Evolutionary conservation across 2,888 invertebrate genomes (phyloP), one percentile per base, ranked within the genome.

Genomic region (Dorcus parallelipipedus): DNA sequence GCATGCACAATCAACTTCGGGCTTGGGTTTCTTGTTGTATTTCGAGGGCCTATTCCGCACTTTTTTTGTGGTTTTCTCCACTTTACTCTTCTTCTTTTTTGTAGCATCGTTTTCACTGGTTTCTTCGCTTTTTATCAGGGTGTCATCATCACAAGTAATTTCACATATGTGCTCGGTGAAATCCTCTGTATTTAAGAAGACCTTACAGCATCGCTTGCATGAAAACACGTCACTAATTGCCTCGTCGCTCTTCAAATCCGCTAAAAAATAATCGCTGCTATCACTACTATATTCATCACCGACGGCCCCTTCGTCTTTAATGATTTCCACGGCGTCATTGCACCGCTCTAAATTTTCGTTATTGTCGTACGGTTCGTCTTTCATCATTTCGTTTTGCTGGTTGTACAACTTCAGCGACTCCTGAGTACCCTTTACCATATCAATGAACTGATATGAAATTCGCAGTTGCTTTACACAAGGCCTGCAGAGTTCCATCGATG

Each of bases 341-440:
- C 7, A 8, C 6, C 14, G 17, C n/a, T 20, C 20, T n/a, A 45
- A 45, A 20, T 45, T 3, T 9, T 9, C 14, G 3, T 17, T 51
- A 33, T 17, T 33, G 14, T 41, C 39, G 9, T 55, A 33, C 6
- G 9, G 10, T 9, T 10, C 9, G 20, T 45, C 14, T 9, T 45
- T 45, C 20, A 45, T 17, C 3, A 4, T 2, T 38, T 51, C 38
- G 3, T 33, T 39, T 5, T 38, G 33, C 40, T 43, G 23, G 4
- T 38, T 17, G 23, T 50, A 51, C 5, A 59, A 55, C 38, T 51
- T 17, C 58, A 70, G 64, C 26, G 64, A 61, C 52, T 67, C 69
- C 58, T 73, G 69, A 3, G 71, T 68, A 26, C 50, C 52, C 9
- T 68, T 55, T 2, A 73, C 67, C 59, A 66, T 70, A 56, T 67